Evolutionary conservation across 2,797 vertebrate genomes (phyloP).

Genomic region (Esox masquinongy): DNA sequence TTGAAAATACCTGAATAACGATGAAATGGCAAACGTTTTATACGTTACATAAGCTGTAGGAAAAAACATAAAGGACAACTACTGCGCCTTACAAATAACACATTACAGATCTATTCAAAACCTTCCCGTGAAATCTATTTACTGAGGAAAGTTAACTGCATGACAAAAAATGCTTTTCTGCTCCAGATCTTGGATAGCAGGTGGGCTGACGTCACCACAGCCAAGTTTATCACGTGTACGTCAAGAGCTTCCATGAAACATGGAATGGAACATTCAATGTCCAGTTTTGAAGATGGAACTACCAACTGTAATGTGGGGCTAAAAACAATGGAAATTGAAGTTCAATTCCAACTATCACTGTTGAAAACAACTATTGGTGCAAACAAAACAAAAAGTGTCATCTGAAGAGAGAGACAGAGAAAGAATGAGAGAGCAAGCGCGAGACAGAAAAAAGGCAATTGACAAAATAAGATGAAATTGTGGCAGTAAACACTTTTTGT

Average conservation of each 20-base stretch:
- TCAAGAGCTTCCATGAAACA: slow-evolving; percentile 10
- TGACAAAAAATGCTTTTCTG: not conserved
- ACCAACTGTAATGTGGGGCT: slow-evolving; percentile 9
- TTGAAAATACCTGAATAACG: not conserved
- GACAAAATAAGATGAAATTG: slow-evolving; percentile 45
- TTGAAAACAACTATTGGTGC: slow-evolving; percentile 26
- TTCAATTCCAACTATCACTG: slow-evolving; percentile 11
- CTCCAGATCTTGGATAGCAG: slow-evolving; percentile 15
- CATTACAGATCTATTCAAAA: not conserved
- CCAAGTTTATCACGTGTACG: slow-evolving; percentile 36
- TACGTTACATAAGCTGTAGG: not conserved
- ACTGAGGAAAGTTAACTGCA: not conserved
- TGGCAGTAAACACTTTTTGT: slow-evolving; percentile 42
- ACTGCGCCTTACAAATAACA: not conserved
- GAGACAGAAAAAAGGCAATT: slow-evolving; percentile 22
- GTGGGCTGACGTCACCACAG: slow-evolving; percentile 28
- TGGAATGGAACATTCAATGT: slow-evolving; percentile 20
- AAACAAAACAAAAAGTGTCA: slow-evolving; percentile 18
- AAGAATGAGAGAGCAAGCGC: not conserved
- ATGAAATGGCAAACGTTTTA: not conserved
- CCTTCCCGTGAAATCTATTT: slow-evolving; percentile 4
- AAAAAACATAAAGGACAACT: not conserved
- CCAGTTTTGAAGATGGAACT: slow-evolving; percentile 2
- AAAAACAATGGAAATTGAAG: slow-evolving; percentile 8
- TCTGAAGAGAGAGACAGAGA: slow-evolving; percentile 20